Evolutionary conservation across 2,888 invertebrate genomes (phyloP), one percentile per base, ranked within the genome.

Genomic region (Lysandra bellargus): DNA sequence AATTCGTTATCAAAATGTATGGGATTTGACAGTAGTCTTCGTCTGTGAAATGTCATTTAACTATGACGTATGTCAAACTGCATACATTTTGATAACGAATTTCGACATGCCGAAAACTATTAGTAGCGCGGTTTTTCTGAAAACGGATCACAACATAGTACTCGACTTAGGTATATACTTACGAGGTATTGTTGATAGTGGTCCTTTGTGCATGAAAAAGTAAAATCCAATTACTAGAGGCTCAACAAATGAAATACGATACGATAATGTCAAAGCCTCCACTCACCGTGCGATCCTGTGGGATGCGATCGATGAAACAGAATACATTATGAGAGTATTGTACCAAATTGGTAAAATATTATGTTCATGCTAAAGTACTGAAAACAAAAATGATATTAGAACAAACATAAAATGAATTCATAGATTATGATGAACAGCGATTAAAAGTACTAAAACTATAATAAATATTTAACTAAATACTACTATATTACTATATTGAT

Each of bases 251-350:
- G 64, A 75, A 82, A 78, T 78, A 77, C 72, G 80, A 74, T 75
- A 80, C 69, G 37, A 81, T 80, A 81, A 81, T 80, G 79, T 74
- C 80, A 80, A 79, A 80, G 44, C 61, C 79, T 78, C 44, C 80
- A 89, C 93, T 92, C 88, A 94, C 94, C 90, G 85, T 88, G 79
- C 95, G 91, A 84, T 95, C 94, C 94, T 95, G 82, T 53, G 82
- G 53, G 78, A 79, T 83, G 82, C 82, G 81, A 82, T 81, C 80
- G 82, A 84, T 84, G 85, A 82, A 85, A 85, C 82, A 84, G 69
- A 82, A 83, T 79, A 82, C 72, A 83, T 80, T 17, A 79, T 61
- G 44, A 81, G 80, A 73, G 73, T 80, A 78, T 79, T 80, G 81
- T 74, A 80, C 78, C 37, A 78, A 60, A 77, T 78, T 61, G 12